phyloP scores from a whole-genome alignment of 2,888 invertebrate species.

The Rotaria socialis region DNA sequence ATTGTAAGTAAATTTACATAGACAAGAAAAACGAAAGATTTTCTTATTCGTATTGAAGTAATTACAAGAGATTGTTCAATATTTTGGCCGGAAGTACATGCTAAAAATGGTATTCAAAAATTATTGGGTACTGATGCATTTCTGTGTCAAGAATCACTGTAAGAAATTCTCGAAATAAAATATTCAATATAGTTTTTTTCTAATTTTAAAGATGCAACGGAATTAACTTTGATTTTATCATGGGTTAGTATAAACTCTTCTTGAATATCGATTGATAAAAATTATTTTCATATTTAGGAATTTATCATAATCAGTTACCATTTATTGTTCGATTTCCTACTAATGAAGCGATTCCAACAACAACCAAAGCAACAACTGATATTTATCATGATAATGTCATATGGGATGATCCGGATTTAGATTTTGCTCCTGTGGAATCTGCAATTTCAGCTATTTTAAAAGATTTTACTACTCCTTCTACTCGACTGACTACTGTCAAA shows the following conservation, averaged over 20 bases:
- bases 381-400: not conserved
- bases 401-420: slow-evolving; percentile 26
- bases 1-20: not conserved
- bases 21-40: not conserved
- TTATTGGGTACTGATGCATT: slow-evolving; percentile 9
- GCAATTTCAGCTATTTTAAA: not conserved
- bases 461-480: not conserved
- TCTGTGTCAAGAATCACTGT: slow-evolving; percentile 11
- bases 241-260: not conserved
- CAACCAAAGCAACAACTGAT: not conserved
- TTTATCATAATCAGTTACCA: not conserved
- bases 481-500: not conserved
- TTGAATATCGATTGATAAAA: too few relatives aligned
- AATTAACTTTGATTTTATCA: slow-evolving; percentile 3
- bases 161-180: not conserved
- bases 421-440: not conserved
- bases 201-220: not conserved
- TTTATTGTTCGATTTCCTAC: not conserved
- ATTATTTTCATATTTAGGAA: not conserved
- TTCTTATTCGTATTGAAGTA: not conserved
- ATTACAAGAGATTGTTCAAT: not conserved
- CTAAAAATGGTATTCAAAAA: slow-evolving; percentile 20
- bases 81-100: not conserved
- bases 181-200: not conserved
- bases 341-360: not conserved